Evolutionary conservation across 2,797 vertebrate species (phyloP).

Genomic region (Crenichthys baileyi): DNA sequence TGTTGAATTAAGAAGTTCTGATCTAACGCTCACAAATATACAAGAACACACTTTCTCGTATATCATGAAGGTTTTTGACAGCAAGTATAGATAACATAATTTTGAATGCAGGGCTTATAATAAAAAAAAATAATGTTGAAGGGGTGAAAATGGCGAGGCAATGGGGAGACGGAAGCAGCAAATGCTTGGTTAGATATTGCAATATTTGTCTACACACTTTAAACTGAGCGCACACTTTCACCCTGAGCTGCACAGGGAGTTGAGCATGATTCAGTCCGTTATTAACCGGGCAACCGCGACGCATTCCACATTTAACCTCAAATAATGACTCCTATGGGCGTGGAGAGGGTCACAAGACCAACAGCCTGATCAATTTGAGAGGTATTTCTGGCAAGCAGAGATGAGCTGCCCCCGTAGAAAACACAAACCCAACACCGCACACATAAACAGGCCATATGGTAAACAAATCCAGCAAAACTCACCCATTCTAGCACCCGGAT

Average conservation of each 20-base stretch:
- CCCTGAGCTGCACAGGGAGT: neutral
- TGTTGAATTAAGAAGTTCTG: neutral
- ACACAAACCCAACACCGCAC: neutral
- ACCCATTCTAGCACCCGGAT: conserved; percentile 94
- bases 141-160: neutral
- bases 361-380: conserved; percentile 39
- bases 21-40: neutral
- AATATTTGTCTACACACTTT: neutral
- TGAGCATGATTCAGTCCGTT: neutral
- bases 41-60: conserved; percentile 27
- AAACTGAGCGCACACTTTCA: neutral
- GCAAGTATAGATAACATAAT: conserved; percentile 33
- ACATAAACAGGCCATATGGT: conserved; percentile 22
- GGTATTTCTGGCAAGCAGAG: neutral
- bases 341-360: conserved; percentile 61
- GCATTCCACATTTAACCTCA: conserved; percentile 16
- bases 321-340: conserved; percentile 14
- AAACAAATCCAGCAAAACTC: conserved; percentile 54
- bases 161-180: neutral
- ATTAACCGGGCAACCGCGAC: neutral
- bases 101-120: neutral
- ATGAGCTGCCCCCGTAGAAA: conserved; percentile 7
- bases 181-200: neutral
- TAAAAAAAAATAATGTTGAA: neutral
- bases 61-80: conserved; percentile 6